Conservation (phyloP, 2,113 vertebrate genomes). For the Siniperca knerii region DNA sequence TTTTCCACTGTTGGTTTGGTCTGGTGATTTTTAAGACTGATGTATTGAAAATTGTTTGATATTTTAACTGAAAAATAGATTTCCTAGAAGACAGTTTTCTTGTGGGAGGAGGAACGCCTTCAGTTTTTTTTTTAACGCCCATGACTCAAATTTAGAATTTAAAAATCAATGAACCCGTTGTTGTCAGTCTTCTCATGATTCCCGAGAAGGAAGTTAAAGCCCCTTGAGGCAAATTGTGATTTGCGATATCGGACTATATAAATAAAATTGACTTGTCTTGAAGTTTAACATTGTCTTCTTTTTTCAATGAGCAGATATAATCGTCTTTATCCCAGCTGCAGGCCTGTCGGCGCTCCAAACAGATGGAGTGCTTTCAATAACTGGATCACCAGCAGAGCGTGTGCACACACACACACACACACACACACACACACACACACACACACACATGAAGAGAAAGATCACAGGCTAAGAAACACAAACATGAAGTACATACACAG, state of each 20-base stretch:
- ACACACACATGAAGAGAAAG: background rate
- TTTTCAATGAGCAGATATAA: constrained; percentile 43
- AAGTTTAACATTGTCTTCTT: background rate
- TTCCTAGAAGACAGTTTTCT: background rate
- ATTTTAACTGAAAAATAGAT: background rate
- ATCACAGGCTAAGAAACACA: background rate
- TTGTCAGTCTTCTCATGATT: background rate
- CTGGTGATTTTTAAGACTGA: no score
- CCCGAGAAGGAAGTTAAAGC: background rate
- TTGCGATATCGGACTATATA: no score
- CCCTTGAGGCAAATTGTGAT: no score
- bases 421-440: background rate
- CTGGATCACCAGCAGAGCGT: constrained; percentile 41
- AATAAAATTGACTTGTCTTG: no score
- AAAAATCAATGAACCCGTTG: background rate
- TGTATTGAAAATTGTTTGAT: no score
- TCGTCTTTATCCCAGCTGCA: constrained; percentile 39
- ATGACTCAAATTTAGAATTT: background rate
- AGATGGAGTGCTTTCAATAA: constrained; percentile 57
- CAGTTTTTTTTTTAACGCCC: background rate
- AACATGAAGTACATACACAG: background rate
- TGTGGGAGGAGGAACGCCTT: background rate
- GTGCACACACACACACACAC: constrained; percentile 3
- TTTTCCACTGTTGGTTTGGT: no score
- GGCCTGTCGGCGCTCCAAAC: background rate